phyloP scores from a whole-genome alignment of 2,113 vertebrate species.

The Sprattus sprattus region DNA sequence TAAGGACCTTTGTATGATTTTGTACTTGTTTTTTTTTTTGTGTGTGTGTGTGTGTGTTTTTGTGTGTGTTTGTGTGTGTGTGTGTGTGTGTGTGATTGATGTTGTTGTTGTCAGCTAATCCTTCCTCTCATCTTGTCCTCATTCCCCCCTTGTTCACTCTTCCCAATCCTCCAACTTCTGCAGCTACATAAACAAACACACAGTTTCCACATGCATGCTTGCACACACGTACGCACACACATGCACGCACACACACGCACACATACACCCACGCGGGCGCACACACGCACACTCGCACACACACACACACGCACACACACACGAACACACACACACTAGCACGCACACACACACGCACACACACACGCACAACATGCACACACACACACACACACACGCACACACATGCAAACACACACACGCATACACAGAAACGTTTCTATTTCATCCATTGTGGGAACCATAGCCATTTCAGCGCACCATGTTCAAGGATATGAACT shows the following conservation, averaged over 20 bases:
- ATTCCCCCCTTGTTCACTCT: background rate
- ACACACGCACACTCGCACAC: too few relatives aligned
- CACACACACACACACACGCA: background rate
- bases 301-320: background rate
- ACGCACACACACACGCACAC: background rate
- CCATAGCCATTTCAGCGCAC: background rate
- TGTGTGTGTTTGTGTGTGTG: background rate
- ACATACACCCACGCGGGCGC: background rate
- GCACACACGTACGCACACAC: background rate
- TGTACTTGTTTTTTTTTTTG: background rate
- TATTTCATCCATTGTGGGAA: background rate
- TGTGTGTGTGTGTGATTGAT: background rate
- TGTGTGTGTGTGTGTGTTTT: slow-evolving; percentile 24
- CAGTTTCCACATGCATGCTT: background rate
- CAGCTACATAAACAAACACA: background rate
- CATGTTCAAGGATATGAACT: background rate
- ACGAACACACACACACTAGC: background rate
- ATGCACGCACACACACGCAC: background rate
- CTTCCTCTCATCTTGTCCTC: slow-evolving; percentile 12
- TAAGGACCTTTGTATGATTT: slow-evolving; percentile 1
- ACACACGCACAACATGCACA: background rate
- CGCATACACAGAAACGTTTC: background rate
- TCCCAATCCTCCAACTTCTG: background rate
- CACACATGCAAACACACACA: background rate
- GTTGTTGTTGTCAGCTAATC: background rate